phyloP scores from a whole-genome alignment of 2,888 invertebrate genomes.

The Lepidocyrtinus sp. region DNA sequence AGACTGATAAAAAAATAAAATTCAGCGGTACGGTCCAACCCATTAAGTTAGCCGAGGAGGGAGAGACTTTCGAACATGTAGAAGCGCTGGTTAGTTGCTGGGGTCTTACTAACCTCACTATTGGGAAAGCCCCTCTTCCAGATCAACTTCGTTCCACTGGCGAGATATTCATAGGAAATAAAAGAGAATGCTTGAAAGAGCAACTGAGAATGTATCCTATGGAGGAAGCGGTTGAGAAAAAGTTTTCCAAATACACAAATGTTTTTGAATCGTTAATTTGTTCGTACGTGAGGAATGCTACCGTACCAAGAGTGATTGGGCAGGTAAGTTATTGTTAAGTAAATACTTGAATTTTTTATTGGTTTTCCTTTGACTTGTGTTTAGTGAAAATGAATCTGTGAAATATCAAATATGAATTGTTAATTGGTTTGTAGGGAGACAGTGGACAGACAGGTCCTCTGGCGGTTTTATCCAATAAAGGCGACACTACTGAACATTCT shows the following conservation, averaged over 20 bases:
- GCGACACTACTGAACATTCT: too few relatives aligned
- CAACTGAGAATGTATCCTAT: constrained; percentile 20
- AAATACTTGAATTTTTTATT: not conserved
- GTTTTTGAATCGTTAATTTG: constrained; percentile 54
- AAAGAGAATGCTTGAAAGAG: constrained; percentile 31
- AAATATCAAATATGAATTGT: not conserved
- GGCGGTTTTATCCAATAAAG: constrained; percentile 14
- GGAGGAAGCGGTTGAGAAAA: constrained; percentile 5
- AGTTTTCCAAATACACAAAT: constrained; percentile 57
- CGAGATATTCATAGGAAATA: constrained; percentile 54
- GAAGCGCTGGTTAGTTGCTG: constrained; percentile 42
- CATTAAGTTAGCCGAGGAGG: constrained; percentile 29
- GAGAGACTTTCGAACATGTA: constrained; percentile 23
- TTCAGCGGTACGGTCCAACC: constrained; percentile 36
- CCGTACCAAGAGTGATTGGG: constrained; percentile 32
- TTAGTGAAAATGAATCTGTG: not conserved
- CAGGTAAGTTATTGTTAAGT: constrained; percentile 17
- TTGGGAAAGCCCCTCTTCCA: constrained; percentile 11
- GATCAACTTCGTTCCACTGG: constrained; percentile 47
- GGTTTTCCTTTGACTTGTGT: not conserved
- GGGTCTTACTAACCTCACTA: constrained; percentile 59
- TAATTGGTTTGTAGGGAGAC: constrained; percentile 56
- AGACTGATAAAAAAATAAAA: constrained; percentile 39
- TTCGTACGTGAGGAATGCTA: constrained; percentile 37
- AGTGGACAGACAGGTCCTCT: constrained; percentile 63